These are phyloP conservation scores for Malthinus seriepunctatus DNA, from an alignment of 2,888 invertebrate genomes.

Conservation along the genomic window DNA sequence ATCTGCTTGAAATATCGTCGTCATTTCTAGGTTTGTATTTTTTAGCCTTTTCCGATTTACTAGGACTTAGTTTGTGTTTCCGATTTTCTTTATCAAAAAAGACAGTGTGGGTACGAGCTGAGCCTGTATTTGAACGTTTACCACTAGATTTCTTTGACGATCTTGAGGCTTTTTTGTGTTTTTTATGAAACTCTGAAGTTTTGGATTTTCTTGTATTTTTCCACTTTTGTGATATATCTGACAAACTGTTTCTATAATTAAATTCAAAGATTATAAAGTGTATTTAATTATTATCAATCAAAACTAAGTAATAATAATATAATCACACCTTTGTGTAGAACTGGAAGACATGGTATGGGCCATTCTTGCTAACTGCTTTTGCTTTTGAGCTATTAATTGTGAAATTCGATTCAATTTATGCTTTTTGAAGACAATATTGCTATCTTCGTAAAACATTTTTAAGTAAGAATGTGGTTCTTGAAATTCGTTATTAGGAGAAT, in stretches of 20 bases:
- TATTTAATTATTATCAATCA: not conserved
- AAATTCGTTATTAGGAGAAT: not conserved
- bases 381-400: conserved; percentile 72
- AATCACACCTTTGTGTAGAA: conserved; percentile 44
- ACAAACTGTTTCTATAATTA: conserved; percentile 37
- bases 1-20: conserved; percentile 49
- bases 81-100: conserved; percentile 26
- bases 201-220: conserved; percentile 39
- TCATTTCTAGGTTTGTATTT: conserved; percentile 46
- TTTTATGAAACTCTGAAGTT: conserved; percentile 35
- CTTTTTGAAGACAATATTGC: conserved; percentile 37
- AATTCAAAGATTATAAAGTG: not conserved
- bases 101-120: not conserved
- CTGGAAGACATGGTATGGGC: conserved; percentile 62
- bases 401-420: conserved; percentile 67
- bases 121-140: conserved; percentile 5
- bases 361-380: conserved; percentile 66
- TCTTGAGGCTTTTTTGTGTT: conserved; percentile 37
- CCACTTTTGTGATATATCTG: conserved; percentile 37
- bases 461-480: not conserved
- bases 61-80: conserved; percentile 32
- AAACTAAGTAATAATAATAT: not conserved
- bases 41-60: conserved; percentile 31
- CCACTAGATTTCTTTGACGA: conserved; percentile 32
- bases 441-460: not conserved